A percentile compares a stretch with the other conserved stretches of the same genome.
phyloP scores from a whole-genome alignment of 2,888 invertebrate species.

The Melanostoma mellinum region DNA sequence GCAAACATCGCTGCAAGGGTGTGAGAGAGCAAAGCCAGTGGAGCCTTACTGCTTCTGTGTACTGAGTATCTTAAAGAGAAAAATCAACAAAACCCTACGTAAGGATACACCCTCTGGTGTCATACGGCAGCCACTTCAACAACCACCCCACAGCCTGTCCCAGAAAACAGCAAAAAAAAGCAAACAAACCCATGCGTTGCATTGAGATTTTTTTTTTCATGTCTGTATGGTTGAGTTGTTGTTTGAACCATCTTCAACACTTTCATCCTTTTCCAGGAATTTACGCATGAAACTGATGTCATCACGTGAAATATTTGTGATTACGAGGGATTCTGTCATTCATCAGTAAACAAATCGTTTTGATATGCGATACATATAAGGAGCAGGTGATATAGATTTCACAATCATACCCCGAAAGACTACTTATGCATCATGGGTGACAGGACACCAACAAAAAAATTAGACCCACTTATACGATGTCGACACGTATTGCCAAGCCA shows the following conservation, averaged over 20 bases:
- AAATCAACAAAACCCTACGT: conserved; percentile 37
- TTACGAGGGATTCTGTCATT: conserved; percentile 34
- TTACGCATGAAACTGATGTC: conserved; percentile 4
- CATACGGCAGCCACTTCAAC: neutral
- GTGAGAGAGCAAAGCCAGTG: neutral
- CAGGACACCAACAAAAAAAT: conserved; percentile 34
- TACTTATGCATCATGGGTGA: conserved; percentile 17
- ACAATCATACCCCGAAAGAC: conserved; percentile 36
- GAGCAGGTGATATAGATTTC: conserved; percentile 44
- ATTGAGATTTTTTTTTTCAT: conserved; percentile 3
- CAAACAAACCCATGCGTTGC: conserved; percentile 13
- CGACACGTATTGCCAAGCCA: neutral
- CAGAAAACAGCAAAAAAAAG: conserved; percentile 1
- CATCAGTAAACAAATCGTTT: conserved; percentile 44
- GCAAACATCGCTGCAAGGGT: conserved; percentile 21
- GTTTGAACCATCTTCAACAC: conserved; percentile 3
- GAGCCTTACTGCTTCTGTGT: conserved; percentile 4
- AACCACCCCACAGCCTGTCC: conserved; percentile 19
- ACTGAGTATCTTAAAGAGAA: conserved; percentile 40
- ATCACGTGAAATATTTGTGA: conserved; percentile 31
- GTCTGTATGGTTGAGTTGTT: conserved; percentile 8
- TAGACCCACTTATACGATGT: neutral
- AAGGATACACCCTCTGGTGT: conserved; percentile 34
- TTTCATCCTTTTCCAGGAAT: conserved; percentile 12
- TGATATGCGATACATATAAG: conserved; percentile 33